A percentile compares a stretch with the other conserved stretches of the same genome.
Evolutionary conservation across 2,797 vertebrate species (phyloP).

Genomic region (Pseudochromis fuscus): DNA sequence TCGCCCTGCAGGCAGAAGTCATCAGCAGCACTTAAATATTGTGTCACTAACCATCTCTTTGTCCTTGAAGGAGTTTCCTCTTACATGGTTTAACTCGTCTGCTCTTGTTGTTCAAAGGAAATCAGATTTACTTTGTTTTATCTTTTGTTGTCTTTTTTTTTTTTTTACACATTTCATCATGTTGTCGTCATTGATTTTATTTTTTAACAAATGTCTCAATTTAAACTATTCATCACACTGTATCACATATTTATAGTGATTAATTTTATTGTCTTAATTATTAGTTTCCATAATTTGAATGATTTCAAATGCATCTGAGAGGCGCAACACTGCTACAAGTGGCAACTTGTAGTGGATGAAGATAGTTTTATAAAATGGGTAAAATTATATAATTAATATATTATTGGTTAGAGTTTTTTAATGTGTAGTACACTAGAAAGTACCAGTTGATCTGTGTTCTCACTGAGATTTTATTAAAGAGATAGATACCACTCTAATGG

Average conservation of each 20-base stretch:
- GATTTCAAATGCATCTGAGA: neutral
- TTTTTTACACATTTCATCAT: slow-evolving; percentile 42
- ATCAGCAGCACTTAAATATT: slow-evolving; percentile 21
- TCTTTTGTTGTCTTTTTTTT: no score
- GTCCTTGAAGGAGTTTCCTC: slow-evolving; percentile 53
- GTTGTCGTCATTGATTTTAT: neutral
- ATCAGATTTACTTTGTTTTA: neutral
- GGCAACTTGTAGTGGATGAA: slow-evolving; percentile 10
- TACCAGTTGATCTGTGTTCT: neutral
- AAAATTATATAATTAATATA: neutral
- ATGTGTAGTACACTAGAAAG: neutral
- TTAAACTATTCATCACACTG: neutral
- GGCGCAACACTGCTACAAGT: neutral
- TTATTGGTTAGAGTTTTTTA: neutral
- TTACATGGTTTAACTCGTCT: slow-evolving; percentile 9
- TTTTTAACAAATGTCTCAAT: neutral
- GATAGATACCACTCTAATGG: neutral
- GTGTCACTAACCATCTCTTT: slow-evolving; percentile 33
- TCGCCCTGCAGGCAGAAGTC: slow-evolving; percentile 33
- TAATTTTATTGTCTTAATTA: slow-evolving; percentile 6
- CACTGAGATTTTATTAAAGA: neutral
- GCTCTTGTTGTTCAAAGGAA: slow-evolving; percentile 1
- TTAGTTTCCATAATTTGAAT: slow-evolving; percentile 9
- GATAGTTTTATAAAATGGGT: neutral
- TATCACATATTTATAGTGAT: neutral